Evolutionary conservation across 1,140 invertebrate species (phyloP), one percentile per base, ranked within the genome.

Genomic region (Micrasema longulum): DNA sequence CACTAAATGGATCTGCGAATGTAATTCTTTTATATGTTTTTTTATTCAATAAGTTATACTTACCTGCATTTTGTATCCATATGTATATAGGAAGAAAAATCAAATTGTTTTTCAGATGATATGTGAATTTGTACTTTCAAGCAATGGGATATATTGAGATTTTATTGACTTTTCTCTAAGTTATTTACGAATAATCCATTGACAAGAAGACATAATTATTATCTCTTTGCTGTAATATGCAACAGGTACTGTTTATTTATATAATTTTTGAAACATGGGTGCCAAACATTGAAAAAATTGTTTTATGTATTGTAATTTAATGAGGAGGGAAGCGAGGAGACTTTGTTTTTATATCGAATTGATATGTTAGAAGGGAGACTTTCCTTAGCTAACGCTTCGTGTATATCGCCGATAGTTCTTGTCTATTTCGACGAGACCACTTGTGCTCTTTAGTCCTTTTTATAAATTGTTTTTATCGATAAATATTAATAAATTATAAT

Each of bases 361-460:
- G 60, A 67, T 38, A 16, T 35, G 20, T 73, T 65, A 36, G 57
- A 31, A 45, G 23, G 38, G 55, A 73, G 55, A 68, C 10, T 41
- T 63, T 48, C 45, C 55, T 36, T 43, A 14, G 41, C 57, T 43
- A 60, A 66, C 43, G 72, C 72, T 69, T 64, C 36, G 26, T 74
- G 67, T 70, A 70, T 48, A 72, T 75, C 66, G 73, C 73, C 73
- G 73, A 71, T 72, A 69, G 47, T 69, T 75, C 73, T 75, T 75
- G 73, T 75, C 73, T 47, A 12, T 62, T 43, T 53, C 48, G 64
- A 67, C 36, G 69, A 68, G 69, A 26, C 48, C 41, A 72, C 62
- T 64, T 57, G 62, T 70, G 70, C 71, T 63, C 57, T 53, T 76
- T 76, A 72, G 70, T 76, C 71, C 71, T 65, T 72, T 72, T 67